A percentile compares a stretch with the other conserved stretches of the same genome.
Evolutionary conservation across 2,797 vertebrate genomes (phyloP).

Genomic region (Lagocephalus sceleratus): DNA sequence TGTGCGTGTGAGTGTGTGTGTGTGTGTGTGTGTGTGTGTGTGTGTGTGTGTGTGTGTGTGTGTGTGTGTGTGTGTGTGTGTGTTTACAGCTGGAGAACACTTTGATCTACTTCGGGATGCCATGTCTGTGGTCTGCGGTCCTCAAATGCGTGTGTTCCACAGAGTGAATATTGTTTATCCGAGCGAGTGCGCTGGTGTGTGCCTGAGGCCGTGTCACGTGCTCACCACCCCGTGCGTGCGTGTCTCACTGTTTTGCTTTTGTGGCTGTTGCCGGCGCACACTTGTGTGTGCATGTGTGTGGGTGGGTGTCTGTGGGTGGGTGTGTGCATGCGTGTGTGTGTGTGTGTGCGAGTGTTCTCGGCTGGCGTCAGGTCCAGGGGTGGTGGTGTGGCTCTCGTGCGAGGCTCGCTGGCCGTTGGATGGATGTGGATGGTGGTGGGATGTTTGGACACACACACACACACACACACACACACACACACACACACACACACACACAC

Average conservation of each 20-base stretch:
- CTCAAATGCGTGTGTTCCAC: slow-evolving; percentile 64
- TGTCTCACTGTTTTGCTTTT: slow-evolving; percentile 56
- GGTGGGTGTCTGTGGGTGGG: no score
- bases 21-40: background rate
- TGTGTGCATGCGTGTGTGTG: slow-evolving; percentile 34
- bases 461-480: slow-evolving; percentile 27
- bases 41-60: background rate
- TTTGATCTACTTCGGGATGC: slow-evolving; percentile 75
- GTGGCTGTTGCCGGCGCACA: slow-evolving; percentile 40
- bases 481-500: slow-evolving; percentile 10
- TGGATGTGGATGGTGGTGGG: slow-evolving; percentile 69
- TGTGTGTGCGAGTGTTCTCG: slow-evolving; percentile 61
- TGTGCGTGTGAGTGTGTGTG: background rate
- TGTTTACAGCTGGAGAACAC: slow-evolving; percentile 61
- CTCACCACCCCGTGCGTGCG: slow-evolving; percentile 40
- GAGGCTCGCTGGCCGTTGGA: slow-evolving; percentile 67
- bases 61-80: slow-evolving; percentile 35
- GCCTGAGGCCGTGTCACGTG: slow-evolving; percentile 38
- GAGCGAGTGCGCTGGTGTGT: slow-evolving; percentile 61
- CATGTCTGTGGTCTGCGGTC: slow-evolving; percentile 67
- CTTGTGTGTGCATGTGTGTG: slow-evolving; percentile 31
- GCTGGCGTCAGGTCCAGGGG: slow-evolving; percentile 70
- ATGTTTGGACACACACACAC: slow-evolving; percentile 59
- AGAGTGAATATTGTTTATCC: slow-evolving; percentile 69
- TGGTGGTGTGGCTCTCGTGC: slow-evolving; percentile 71